Evolutionary conservation across 2,797 vertebrate genomes (phyloP).

Genomic region (Tolypeutes matacus): DNA sequence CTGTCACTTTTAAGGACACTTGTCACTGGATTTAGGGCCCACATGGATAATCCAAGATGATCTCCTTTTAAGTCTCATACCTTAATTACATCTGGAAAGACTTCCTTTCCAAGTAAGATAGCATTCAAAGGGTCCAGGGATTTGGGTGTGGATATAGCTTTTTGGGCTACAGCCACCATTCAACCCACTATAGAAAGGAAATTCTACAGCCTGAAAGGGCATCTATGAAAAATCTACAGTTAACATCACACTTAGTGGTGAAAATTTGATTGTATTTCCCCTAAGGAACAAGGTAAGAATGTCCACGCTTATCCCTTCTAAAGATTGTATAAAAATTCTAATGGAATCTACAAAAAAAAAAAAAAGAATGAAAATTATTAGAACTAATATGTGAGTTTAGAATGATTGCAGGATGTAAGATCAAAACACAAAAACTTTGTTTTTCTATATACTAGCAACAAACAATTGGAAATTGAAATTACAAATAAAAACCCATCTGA

Average conservation of each 20-base stretch:
- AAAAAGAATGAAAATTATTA: not conserved
- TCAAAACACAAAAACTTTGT: not conserved
- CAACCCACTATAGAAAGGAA: not conserved
- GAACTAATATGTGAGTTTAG: not conserved
- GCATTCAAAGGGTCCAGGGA: not conserved
- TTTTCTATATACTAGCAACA: not conserved
- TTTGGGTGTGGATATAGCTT: not conserved
- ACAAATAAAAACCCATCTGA: not conserved
- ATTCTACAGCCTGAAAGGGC: not conserved
- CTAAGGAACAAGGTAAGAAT: not conserved
- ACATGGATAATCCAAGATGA: not conserved
- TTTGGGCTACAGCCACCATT: not conserved
- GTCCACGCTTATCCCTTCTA: not conserved
- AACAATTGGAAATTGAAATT: not conserved
- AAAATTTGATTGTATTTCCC: not conserved
- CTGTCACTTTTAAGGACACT: not conserved
- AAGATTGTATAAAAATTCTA: not conserved
- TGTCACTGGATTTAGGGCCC: not conserved
- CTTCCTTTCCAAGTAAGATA: not conserved
- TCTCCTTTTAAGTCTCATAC: not conserved
- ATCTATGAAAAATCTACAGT: not conserved
- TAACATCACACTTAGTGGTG: too few relatives aligned
- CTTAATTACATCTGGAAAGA: not conserved
- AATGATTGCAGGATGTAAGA: not conserved
- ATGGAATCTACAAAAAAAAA: not conserved